Percentiles rank a stretch among this genome's conserved stretches.
phyloP scores from a whole-genome alignment of 2,888 invertebrate species.

The Drosophila macrothrix region DNA sequence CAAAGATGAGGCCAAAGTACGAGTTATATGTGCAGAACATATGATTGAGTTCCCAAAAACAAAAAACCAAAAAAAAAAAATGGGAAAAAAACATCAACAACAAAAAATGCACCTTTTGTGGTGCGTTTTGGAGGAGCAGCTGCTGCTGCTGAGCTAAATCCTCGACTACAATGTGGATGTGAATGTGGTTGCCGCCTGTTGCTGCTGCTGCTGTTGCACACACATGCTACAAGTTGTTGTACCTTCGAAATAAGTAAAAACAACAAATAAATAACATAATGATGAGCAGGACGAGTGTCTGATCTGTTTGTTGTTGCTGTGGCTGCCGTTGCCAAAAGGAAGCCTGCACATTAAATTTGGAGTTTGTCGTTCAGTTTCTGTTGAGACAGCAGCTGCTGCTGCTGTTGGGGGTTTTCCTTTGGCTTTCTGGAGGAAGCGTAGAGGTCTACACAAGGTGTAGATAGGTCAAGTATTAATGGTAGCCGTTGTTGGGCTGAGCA shows the following conservation, averaged over 20 bases:
- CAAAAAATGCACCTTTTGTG: constrained; percentile 69
- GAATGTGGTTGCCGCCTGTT: constrained; percentile 40
- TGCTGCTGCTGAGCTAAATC: constrained; percentile 34
- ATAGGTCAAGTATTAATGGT: constrained; percentile 34
- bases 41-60: constrained; percentile 71
- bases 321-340: constrained; percentile 25
- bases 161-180: constrained; percentile 17
- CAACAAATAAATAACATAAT: constrained; percentile 31
- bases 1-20: constrained; percentile 54
- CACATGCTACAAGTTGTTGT: constrained; percentile 54
- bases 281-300: constrained; percentile 38
- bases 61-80: constrained; percentile 15
- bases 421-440: background rate
- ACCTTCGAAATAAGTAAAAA: constrained; percentile 8
- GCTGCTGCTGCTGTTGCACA: constrained; percentile 25
- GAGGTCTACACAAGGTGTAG: constrained; percentile 1
- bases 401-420: background rate
- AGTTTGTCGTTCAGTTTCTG: constrained; percentile 50
- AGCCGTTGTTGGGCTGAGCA: background rate
- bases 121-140: constrained; percentile 56
- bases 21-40: constrained; percentile 59
- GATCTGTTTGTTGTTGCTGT: constrained; percentile 1
- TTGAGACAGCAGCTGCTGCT: constrained; percentile 32
- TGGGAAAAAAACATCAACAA: background rate
- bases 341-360: constrained; percentile 47